Conservation (phyloP, 2,888 invertebrate genomes). For the Machimus atricapillus region DNA sequence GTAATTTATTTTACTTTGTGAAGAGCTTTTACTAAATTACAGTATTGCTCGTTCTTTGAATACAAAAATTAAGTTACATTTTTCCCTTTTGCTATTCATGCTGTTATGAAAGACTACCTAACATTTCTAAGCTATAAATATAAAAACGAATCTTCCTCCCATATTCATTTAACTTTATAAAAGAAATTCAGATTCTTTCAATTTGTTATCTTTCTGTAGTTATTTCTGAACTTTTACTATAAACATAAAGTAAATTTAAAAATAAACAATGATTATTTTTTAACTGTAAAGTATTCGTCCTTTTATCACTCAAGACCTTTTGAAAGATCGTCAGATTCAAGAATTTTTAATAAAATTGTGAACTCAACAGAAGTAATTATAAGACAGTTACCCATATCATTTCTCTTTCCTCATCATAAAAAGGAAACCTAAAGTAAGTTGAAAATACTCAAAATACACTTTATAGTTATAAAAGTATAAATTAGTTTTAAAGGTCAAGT, state of each 20-base stretch:
- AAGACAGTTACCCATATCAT: neutral
- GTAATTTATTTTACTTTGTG: neutral
- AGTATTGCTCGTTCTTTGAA: neutral
- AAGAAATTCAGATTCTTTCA: neutral
- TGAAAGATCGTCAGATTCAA: neutral
- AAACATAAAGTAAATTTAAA: neutral
- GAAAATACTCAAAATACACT: neutral
- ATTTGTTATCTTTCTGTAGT: neutral
- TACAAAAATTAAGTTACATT: neutral
- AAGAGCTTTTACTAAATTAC: neutral
- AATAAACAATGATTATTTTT: neutral
- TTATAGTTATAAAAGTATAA: neutral
- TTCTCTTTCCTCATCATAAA: neutral
- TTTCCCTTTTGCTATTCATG: too few species aligned
- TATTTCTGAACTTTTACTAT: neutral
- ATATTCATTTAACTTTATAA: neutral
- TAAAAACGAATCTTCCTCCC: too few species aligned
- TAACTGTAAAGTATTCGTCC: neutral
- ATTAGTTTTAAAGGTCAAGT: neutral
- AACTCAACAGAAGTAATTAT: neutral
- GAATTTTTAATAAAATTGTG: neutral
- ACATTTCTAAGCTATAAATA: too few species aligned
- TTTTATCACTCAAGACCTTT: neutral
- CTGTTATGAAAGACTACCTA: too few species aligned
- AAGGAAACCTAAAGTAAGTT: neutral